Conservation (phyloP, 2,113 vertebrate species). For the Scolopax mira region DNA sequence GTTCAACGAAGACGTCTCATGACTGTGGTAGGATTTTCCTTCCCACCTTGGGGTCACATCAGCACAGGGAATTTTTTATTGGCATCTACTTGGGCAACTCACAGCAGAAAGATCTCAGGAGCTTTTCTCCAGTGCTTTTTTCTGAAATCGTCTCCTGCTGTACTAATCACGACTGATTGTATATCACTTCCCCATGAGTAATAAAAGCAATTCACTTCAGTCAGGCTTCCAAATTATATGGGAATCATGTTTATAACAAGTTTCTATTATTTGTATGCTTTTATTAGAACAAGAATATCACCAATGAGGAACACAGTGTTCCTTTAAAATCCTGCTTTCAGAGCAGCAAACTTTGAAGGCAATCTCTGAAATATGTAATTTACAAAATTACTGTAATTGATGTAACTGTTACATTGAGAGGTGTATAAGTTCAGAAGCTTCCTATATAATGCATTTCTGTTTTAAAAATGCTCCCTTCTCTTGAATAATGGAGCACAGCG, state of each 20-base stretch:
- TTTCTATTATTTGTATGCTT: slow-evolving; percentile 20
- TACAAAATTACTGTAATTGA: slow-evolving; percentile 54
- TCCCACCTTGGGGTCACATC: not conserved
- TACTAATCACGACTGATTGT: not conserved
- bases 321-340: slow-evolving; percentile 23
- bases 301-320: slow-evolving; percentile 7
- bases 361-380: slow-evolving; percentile 37
- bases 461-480: not conserved
- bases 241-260: slow-evolving; percentile 5
- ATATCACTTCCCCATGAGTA: not conserved
- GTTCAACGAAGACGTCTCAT: not conserved
- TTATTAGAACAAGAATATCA: slow-evolving; percentile 28
- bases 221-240: not conserved
- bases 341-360: not conserved
- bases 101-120: not conserved
- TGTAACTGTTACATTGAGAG: slow-evolving; percentile 22
- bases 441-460: not conserved
- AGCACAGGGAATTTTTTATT: not conserved
- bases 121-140: not conserved
- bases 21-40: not conserved
- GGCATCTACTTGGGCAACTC: not conserved
- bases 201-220: not conserved
- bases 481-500: not conserved
- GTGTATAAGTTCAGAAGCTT: slow-evolving; percentile 3
- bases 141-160: not conserved